Base-by-base conservation (phyloP, 2,797 vertebrate species). In the Malurus splendens region DNA sequence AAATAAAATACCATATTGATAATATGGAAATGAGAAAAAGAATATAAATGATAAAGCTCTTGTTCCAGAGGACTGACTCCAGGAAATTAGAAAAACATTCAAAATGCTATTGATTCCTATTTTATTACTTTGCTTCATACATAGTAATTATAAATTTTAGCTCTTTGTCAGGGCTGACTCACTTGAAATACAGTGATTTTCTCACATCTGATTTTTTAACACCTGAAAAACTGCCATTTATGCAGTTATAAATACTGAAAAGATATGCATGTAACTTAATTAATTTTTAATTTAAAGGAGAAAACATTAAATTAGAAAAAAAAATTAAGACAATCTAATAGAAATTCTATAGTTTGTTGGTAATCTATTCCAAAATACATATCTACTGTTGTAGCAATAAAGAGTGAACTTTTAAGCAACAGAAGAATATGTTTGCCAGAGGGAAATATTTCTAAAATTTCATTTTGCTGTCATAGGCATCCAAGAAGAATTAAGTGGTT, bases 21-120 rank as follows among this genome's bases (percentile, higher is more conserved):
- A 75, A 86, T 50, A 87, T n/a, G 64, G 33, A 93, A 93, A 87
- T 92, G 12, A 79, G 1, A 18, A 78, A 86, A 89, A 78, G 6
- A 65, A 70, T 45, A 62, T 89, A 19, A 87, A 0, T 55, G 59
- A 41, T 55, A 20, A 89, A 83, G 16, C 15, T 77, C 50, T 68
- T 85, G 23, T 75, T 87, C 90, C 87, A 83, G 44, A 68, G 33
- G 33, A 57, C 59, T 62, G 62, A 68, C 38, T 86, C 27, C 76
- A 90, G 90, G 85, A 93, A 92, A 93, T 90, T 82, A 87, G 66
- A 90, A 93, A 77, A 82, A 41, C 30, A 41, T 18, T 20, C 33
- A 75, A 87, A 92, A 78, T 74, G 38, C 9, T 78, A 4, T 24
- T 71, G 20, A 18, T 45, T 81, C 5, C 4, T 78, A 33, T 89